Evolutionary conservation across 2,797 vertebrate genomes (phyloP).

Genomic region (Sebastes minor): DNA sequence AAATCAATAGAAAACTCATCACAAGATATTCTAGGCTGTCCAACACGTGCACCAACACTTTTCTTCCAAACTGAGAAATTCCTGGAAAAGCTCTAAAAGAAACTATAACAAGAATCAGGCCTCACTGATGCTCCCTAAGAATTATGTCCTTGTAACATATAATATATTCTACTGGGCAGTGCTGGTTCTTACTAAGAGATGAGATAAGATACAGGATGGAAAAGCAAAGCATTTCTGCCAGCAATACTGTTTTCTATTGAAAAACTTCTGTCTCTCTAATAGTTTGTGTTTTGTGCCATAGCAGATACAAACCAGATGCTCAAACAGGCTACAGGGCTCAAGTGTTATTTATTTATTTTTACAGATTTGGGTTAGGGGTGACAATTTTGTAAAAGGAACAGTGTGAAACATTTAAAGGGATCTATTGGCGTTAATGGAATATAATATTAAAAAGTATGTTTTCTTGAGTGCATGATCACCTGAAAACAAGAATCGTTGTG

Average conservation of each 20-base stretch:
- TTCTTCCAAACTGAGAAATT: background rate
- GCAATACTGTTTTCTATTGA: background rate
- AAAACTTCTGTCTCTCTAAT: background rate
- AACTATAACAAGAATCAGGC: background rate
- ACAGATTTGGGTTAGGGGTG: background rate
- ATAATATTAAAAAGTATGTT: no score
- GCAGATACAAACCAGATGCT: slow-evolving; percentile 4
- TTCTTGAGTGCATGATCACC: no score
- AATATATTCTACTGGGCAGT: no score
- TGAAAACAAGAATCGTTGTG: no score
- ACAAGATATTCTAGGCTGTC: slow-evolving; percentile 7
- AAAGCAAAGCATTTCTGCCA: background rate
- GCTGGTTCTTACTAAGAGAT: background rate
- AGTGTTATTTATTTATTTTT: background rate
- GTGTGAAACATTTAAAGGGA: no score
- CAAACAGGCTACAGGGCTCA: background rate
- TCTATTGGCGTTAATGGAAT: no score
- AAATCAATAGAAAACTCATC: slow-evolving; percentile 53
- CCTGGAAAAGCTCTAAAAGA: background rate
- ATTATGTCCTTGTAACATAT: background rate
- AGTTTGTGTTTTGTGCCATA: background rate
- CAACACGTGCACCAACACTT: slow-evolving; percentile 12
- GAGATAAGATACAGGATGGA: background rate
- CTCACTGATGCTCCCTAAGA: background rate
- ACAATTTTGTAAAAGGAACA: no score